A percentile compares a stretch with the other conserved stretches of the same genome.
phyloP scores from a whole-genome alignment of 1,140 invertebrate genomes.

The Maconellicoccus hirsutus region DNA sequence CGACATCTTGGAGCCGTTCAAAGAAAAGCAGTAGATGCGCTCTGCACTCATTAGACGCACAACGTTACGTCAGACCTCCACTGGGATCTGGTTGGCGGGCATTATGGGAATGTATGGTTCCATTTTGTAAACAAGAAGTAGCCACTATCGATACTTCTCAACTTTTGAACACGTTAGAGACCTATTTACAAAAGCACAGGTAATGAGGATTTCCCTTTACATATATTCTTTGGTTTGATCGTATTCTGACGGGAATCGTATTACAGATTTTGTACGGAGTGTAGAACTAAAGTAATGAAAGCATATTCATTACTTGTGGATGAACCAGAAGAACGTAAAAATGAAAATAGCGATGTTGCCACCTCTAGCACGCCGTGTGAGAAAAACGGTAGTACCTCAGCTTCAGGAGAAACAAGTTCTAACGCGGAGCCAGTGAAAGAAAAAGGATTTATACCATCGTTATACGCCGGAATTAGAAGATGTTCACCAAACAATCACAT shows the following conservation, averaged over 20 bases:
- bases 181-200: slow-evolving; percentile 79
- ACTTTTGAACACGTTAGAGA: slow-evolving; percentile 70
- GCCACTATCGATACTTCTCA: slow-evolving; percentile 71
- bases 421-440: slow-evolving; percentile 60
- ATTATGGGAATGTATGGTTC: slow-evolving; percentile 78
- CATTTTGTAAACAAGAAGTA: slow-evolving; percentile 70
- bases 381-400: neutral
- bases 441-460: slow-evolving; percentile 71
- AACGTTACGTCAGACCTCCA: slow-evolving; percentile 49
- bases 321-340: slow-evolving; percentile 41
- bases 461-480: slow-evolving; percentile 74
- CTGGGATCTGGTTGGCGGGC: slow-evolving; percentile 58
- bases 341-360: neutral
- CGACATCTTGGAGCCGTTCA: slow-evolving; percentile 39
- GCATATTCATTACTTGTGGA: slow-evolving; percentile 77
- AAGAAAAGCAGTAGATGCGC: slow-evolving; percentile 77
- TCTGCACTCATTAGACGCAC: slow-evolving; percentile 75
- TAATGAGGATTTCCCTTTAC: slow-evolving; percentile 29
- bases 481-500: slow-evolving; percentile 76
- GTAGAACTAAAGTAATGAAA: slow-evolving; percentile 75
- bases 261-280: slow-evolving; percentile 74
- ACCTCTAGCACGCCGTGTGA: neutral
- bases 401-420: slow-evolving; percentile 40
- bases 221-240: neutral
- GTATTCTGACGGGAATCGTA: no score